These are phyloP conservation scores for Lutjanus campechanus DNA, from an alignment of 2,797 vertebrate species.

Conservation along the genomic window DNA sequence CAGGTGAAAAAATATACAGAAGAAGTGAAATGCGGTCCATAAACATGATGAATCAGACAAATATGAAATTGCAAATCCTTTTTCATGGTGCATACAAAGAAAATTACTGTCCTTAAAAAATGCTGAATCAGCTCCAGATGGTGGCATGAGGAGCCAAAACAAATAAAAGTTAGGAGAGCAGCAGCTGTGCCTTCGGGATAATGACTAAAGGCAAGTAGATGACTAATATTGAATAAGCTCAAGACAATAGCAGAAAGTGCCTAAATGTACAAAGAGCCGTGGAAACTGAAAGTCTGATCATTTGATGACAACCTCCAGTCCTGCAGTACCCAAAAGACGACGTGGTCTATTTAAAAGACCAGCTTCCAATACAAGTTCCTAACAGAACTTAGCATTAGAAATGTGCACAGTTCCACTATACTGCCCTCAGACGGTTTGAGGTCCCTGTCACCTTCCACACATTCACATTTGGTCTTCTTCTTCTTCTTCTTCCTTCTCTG, in stretches of 20 bases:
- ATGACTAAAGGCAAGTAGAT: constrained; percentile 40
- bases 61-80: constrained; percentile 48
- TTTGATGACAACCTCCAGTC: constrained; percentile 44
- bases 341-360: constrained; percentile 59
- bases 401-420: constrained; percentile 71
- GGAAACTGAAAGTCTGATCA: constrained; percentile 53
- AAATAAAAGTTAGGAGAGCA: constrained; percentile 52
- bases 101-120: constrained; percentile 49
- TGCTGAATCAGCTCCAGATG: constrained; percentile 71
- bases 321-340: constrained; percentile 51
- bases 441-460: constrained; percentile 69
- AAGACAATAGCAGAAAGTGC: constrained; percentile 65
- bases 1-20: constrained; percentile 48
- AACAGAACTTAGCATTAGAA: constrained; percentile 39
- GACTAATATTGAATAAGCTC: constrained; percentile 46
- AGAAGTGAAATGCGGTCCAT: constrained; percentile 32
- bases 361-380: constrained; percentile 58
- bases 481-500: constrained; percentile 48
- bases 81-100: constrained; percentile 51
- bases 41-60: constrained; percentile 50
- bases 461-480: constrained; percentile 75
- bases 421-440: constrained; percentile 61
- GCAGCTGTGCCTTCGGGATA: constrained; percentile 24
- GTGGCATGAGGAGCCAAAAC: constrained; percentile 45
- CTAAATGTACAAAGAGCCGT: constrained; percentile 56